phyloP scores from a whole-genome alignment of 2,888 invertebrate species.

The Tinea pellionella region DNA sequence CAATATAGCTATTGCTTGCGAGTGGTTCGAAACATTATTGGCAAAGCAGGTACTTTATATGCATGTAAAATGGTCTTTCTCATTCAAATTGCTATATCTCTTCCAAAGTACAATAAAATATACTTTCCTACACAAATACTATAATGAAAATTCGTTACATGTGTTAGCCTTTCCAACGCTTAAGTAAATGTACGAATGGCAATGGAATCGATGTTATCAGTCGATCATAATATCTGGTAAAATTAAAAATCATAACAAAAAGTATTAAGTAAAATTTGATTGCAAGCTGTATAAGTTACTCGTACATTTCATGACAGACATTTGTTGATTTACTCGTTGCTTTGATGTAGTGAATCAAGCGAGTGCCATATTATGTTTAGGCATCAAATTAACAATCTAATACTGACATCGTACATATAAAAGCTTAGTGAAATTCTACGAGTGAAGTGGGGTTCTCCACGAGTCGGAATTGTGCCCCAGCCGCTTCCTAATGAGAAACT shows the following conservation, averaged over 20 bases:
- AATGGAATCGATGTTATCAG: too few species aligned
- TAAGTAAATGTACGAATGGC: too few species aligned
- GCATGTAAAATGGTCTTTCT: background rate
- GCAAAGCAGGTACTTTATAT: background rate
- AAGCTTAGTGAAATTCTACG: conserved; percentile 11
- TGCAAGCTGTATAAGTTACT: too few species aligned
- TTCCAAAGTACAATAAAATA: background rate
- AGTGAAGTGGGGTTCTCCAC: background rate
- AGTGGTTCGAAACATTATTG: background rate
- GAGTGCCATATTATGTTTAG: background rate
- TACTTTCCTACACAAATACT: background rate
- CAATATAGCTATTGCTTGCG: background rate
- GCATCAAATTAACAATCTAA: conserved; percentile 1
- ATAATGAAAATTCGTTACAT: background rate
- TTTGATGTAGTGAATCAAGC: background rate
- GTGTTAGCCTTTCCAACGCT: too few species aligned
- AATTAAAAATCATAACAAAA: too few species aligned
- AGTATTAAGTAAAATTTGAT: too few species aligned
- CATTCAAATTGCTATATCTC: background rate
- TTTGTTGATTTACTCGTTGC: background rate
- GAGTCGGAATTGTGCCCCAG: conserved; percentile 11
- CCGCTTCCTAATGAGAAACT: conserved; percentile 46
- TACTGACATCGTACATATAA: background rate
- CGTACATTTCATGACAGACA: too few species aligned
- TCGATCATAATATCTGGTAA: too few species aligned